Percentiles rank a stretch among this genome's conserved stretches.
These are phyloP conservation scores for Drosophila limbata DNA, from an alignment of 2,888 invertebrate species.

Conservation along the genomic window DNA sequence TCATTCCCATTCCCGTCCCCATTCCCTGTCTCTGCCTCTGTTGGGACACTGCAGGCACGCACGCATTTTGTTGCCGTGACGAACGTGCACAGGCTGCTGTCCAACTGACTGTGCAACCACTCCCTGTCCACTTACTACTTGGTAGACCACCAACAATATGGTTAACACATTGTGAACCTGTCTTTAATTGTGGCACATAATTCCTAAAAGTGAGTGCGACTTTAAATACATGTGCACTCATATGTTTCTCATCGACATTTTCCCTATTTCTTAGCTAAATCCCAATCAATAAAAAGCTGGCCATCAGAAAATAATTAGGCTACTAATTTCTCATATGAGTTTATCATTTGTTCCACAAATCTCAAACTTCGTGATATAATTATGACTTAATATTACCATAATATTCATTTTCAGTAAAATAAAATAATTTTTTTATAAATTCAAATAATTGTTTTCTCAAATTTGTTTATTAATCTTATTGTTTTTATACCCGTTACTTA, in stretches of 20 bases:
- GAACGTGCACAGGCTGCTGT: constrained; percentile 67
- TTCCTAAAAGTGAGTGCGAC: constrained; percentile 41
- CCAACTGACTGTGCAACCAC: constrained; percentile 20
- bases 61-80: constrained; percentile 75
- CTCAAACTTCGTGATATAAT: background rate
- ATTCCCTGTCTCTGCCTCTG: constrained; percentile 7
- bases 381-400: too few relatives aligned
- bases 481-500: too few relatives aligned
- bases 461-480: too few relatives aligned
- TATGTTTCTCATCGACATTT: background rate
- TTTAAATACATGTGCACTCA: constrained; percentile 7
- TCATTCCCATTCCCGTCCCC: background rate
- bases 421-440: too few relatives aligned
- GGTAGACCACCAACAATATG: constrained; percentile 60
- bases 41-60: constrained; percentile 63
- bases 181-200: constrained; percentile 72
- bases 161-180: constrained; percentile 66
- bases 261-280: constrained; percentile 17
- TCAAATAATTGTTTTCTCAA: too few relatives aligned
- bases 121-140: background rate
- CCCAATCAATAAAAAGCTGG: constrained; percentile 18
- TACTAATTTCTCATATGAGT: constrained; percentile 17
- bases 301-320: constrained; percentile 24
- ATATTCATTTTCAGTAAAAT: too few relatives aligned
- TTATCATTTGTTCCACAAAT: background rate